Conservation (phyloP, 2,113 vertebrate genomes). For the Platysteira castanea region DNA sequence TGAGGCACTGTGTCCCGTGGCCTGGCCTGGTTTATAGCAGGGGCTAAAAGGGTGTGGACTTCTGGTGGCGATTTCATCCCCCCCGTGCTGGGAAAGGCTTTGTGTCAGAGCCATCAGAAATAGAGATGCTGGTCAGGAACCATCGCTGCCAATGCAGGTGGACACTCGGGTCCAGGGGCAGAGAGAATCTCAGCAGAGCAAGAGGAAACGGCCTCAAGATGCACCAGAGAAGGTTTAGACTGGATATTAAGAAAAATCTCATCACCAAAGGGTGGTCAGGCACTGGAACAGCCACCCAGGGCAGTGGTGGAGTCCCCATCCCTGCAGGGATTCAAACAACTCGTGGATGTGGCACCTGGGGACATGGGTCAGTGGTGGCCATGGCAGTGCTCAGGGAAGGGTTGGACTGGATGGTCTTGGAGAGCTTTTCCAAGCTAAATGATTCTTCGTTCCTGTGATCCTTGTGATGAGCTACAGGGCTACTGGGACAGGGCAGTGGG, state of each 20-base stretch:
- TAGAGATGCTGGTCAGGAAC: neutral
- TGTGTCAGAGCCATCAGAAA: neutral
- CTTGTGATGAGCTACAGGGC: neutral
- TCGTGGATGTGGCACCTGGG: neutral
- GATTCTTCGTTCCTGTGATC: neutral
- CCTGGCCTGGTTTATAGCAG: neutral
- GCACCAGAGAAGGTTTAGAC: neutral
- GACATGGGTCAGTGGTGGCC: neutral
- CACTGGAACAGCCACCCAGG: neutral
- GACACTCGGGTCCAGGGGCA: neutral
- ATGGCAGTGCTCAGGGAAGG: neutral
- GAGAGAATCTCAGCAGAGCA: neutral
- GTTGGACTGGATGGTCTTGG: neutral
- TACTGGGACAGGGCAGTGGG: neutral
- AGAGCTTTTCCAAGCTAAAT: neutral
- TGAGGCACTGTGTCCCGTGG: neutral
- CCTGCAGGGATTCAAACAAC: neutral
- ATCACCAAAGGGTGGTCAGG: neutral
- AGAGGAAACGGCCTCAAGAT: neutral
- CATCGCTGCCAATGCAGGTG: neutral
- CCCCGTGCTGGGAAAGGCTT: neutral
- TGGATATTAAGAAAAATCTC: neutral
- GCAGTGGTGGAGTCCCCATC: neutral
- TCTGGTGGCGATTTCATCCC: neutral
- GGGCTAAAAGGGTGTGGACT: neutral